Evolutionary conservation across 1,140 invertebrate genomes (phyloP).

Genomic region (Calosoma granatense): DNA sequence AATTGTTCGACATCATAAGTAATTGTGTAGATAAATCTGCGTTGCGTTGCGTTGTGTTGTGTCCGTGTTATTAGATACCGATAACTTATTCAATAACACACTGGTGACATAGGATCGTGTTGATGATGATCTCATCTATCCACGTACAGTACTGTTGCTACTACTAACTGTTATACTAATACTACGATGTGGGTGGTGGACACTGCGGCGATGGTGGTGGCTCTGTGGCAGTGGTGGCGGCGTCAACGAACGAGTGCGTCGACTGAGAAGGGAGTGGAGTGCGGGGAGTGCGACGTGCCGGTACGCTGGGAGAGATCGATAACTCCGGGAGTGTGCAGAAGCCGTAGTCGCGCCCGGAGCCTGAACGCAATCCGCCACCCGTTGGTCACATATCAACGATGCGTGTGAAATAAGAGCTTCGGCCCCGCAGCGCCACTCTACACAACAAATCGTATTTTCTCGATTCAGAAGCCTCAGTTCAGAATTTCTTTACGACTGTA

Average conservation of each 20-base stretch:
- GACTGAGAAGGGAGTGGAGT: background rate
- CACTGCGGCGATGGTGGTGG: background rate
- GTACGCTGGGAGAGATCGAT: background rate
- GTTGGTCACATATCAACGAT: slow-evolving; percentile 4
- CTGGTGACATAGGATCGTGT: too few relatives aligned
- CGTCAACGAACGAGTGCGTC: background rate
- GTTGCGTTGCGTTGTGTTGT: too few relatives aligned
- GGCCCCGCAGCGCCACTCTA: background rate
- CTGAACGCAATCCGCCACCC: background rate
- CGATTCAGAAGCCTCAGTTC: background rate
- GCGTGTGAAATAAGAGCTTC: background rate
- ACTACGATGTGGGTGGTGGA: too few relatives aligned
- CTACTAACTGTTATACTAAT: too few relatives aligned
- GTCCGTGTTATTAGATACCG: too few relatives aligned
- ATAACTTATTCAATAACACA: too few relatives aligned
- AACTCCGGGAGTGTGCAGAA: slow-evolving; percentile 3
- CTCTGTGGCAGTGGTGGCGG: background rate
- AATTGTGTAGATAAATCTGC: too few relatives aligned
- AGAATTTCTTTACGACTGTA: background rate
- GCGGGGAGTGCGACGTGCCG: background rate
- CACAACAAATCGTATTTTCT: background rate
- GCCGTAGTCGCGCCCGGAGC: background rate
- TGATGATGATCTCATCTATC: too few relatives aligned
- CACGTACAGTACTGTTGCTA: too few relatives aligned
- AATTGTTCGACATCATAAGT: too few relatives aligned